These are phyloP conservation scores for Leucoraja ocellata DNA, from an alignment of 2,797 vertebrate species.

Conservation along the genomic window DNA sequence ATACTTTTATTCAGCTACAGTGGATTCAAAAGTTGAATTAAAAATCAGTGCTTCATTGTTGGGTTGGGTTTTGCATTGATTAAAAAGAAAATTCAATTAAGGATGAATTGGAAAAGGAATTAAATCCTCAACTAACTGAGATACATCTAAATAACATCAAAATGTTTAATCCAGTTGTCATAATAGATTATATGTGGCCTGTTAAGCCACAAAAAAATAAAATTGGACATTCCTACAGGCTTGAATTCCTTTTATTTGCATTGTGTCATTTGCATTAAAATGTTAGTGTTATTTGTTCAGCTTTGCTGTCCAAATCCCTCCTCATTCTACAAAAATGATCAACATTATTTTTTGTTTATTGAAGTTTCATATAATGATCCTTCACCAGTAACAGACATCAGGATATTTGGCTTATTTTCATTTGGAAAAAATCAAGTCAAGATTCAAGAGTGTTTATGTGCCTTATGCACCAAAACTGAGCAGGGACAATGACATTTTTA, in stretches of 20 bases:
- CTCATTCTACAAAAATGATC: background rate
- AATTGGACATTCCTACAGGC: background rate
- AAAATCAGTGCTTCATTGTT: background rate
- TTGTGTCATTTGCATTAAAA: background rate
- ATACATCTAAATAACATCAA: background rate
- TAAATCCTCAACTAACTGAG: background rate
- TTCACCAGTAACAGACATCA: background rate
- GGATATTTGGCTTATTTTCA: background rate
- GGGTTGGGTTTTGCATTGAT: background rate
- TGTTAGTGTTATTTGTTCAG: background rate
- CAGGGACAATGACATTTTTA: too few species aligned
- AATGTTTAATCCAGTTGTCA: constrained; percentile 13
- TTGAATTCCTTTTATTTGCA: background rate
- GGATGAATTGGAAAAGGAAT: background rate
- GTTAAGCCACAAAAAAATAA: background rate
- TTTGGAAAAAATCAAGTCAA: background rate
- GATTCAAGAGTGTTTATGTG: too few species aligned
- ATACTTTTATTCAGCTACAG: background rate
- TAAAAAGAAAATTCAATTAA: background rate
- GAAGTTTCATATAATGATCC: background rate
- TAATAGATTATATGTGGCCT: background rate
- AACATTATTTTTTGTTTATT: background rate
- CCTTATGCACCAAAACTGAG: too few species aligned
- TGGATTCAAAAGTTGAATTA: background rate
- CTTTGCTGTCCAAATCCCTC: background rate